Conservation (phyloP, 2,888 invertebrate species). For the Lithodes maja region DNA sequence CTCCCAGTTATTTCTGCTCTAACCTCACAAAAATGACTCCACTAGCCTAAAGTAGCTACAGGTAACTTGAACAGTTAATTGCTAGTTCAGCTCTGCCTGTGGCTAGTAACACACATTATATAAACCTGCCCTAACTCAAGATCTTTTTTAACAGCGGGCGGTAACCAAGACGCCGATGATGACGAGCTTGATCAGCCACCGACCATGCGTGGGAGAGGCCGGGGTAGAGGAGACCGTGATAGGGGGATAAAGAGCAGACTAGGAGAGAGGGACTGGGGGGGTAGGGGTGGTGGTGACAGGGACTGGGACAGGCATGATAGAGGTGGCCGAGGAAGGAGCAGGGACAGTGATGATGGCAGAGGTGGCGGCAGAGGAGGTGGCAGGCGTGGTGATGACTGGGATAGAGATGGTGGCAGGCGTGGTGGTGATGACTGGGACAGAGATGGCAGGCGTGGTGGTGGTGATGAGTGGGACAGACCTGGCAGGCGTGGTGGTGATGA, state of each 20-base stretch:
- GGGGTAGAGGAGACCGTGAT: background rate
- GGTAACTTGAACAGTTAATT: too few species aligned
- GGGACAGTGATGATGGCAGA: background rate
- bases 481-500: too few species aligned
- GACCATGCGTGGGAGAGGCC: background rate
- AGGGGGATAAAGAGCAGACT: background rate
- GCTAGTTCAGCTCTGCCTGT: too few species aligned
- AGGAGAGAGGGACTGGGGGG: background rate
- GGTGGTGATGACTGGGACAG: background rate
- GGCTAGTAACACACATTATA: too few species aligned
- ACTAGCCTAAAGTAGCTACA: too few species aligned
- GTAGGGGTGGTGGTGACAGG: background rate
- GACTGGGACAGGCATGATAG: background rate
- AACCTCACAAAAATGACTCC: too few species aligned
- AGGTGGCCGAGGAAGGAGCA: background rate
- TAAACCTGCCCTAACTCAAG: too few species aligned
- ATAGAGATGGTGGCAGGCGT: background rate
- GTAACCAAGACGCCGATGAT: too few species aligned
- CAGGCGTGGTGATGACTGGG: background rate
- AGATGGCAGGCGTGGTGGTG: background rate
- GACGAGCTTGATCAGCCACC: too few species aligned
- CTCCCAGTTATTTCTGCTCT: too few species aligned
- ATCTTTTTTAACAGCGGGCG: too few species aligned
- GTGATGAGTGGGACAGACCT: background rate
- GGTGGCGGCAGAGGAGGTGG: background rate